phyloP scores from a whole-genome alignment of 1,140 invertebrate genomes.

The Trichoplusia ni region DNA sequence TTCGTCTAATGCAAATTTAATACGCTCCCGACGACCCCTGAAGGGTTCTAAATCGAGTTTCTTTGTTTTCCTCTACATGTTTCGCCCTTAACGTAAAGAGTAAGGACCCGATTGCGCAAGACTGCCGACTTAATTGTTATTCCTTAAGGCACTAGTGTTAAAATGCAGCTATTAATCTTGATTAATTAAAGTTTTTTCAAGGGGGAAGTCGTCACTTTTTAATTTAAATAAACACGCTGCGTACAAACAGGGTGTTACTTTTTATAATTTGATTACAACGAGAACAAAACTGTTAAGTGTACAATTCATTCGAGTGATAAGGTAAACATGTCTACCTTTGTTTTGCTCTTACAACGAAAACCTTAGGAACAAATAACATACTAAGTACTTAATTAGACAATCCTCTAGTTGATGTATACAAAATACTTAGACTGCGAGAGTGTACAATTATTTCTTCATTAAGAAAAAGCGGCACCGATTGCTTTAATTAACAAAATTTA shows the following conservation, averaged over 20 bases:
- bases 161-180: slow-evolving; percentile 70
- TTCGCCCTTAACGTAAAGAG: slow-evolving; percentile 52
- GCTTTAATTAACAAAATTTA: neutral
- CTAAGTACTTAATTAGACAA: too few species aligned
- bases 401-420: too few species aligned
- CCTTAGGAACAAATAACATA: too few species aligned
- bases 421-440: too few species aligned
- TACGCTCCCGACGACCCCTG: slow-evolving; percentile 63
- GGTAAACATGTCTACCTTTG: neutral
- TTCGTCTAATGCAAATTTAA: slow-evolving; percentile 80
- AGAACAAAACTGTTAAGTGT: neutral
- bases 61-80: slow-evolving; percentile 68
- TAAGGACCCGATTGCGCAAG: slow-evolving; percentile 43
- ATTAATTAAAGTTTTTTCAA: slow-evolving; percentile 62
- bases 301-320: neutral
- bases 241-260: slow-evolving; percentile 17
- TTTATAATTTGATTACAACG: slow-evolving; percentile 16
- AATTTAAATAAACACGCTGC: slow-evolving; percentile 23
- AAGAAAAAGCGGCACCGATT: neutral
- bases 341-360: too few species aligned
- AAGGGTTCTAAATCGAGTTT: slow-evolving; percentile 69
- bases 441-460: slow-evolving; percentile 16
- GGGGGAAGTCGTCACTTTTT: slow-evolving; percentile 30
- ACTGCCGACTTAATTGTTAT: slow-evolving; percentile 60
- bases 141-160: slow-evolving; percentile 54